Conservation (phyloP, 2,113 vertebrate species). For the mouse (Mus musculus) region DNA sequence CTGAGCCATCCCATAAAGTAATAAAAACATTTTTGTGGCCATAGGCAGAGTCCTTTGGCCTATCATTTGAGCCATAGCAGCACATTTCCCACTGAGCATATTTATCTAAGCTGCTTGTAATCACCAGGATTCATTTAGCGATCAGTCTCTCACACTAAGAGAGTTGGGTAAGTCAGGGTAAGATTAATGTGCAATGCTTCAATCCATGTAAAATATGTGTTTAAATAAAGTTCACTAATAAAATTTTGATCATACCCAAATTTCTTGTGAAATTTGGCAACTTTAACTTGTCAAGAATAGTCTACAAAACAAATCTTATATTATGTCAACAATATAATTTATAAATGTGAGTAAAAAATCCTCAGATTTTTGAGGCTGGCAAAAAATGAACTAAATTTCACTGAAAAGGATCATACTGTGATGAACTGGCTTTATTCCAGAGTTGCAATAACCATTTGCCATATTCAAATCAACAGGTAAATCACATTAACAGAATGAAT, state of each 20-base stretch:
- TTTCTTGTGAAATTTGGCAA: not conserved
- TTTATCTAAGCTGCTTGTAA: not conserved
- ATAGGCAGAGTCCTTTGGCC: not conserved
- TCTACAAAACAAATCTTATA: not conserved
- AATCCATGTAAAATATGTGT: not conserved
- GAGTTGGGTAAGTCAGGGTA: not conserved
- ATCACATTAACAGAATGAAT: not conserved
- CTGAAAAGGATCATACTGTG: not conserved
- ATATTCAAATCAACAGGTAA: not conserved
- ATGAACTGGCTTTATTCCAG: not conserved
- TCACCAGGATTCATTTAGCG: not conserved
- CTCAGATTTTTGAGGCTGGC: not conserved
- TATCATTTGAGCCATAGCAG: not conserved
- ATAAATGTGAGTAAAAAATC: not conserved
- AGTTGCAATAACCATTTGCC: not conserved
- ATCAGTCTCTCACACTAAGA: not conserved
- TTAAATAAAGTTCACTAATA: not conserved
- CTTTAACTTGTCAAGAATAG: not conserved
- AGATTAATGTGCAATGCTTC: not conserved
- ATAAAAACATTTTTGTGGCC: not conserved
- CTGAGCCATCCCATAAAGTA: not conserved
- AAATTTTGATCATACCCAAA: not conserved
- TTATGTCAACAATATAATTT: not conserved
- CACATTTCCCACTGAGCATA: not conserved
- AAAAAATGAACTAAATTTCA: not conserved